Evolutionary conservation across 1,140 invertebrate species (phyloP).

Genomic region (Campoletis sonorensis): DNA sequence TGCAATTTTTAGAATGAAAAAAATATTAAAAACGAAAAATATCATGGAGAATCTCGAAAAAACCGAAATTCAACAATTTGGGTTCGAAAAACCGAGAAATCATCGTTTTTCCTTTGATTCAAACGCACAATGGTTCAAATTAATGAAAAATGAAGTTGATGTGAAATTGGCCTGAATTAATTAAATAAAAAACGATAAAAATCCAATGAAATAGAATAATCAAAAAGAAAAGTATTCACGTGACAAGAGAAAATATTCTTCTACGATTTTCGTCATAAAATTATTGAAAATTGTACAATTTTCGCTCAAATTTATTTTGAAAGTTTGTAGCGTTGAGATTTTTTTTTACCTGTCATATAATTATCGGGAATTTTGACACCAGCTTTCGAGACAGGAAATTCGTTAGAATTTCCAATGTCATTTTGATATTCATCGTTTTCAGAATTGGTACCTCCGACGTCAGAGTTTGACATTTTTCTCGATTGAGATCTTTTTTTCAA

Average conservation of each 20-base stretch:
- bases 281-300: no score
- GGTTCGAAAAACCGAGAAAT: slow-evolving; percentile 13
- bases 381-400: slow-evolving; percentile 52
- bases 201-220: no score
- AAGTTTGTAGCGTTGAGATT: background rate
- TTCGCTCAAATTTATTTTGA: slow-evolving; percentile 12
- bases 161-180: no score
- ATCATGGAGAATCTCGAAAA: no score
- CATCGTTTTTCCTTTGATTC: no score
- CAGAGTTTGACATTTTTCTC: slow-evolving; percentile 58
- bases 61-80: background rate
- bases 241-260: no score
- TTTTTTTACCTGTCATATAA: slow-evolving; percentile 71
- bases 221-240: no score
- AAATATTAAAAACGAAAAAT: no score
- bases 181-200: no score
- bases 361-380: slow-evolving; percentile 72
- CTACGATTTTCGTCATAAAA: no score
- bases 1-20: background rate
- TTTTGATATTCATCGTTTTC: slow-evolving; percentile 61
- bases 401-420: slow-evolving; percentile 30
- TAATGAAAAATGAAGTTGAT: no score
- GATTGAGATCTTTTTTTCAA: slow-evolving; percentile 63
- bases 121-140: no score
- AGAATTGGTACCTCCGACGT: slow-evolving; percentile 51